Evolutionary conservation across 2,888 invertebrate species (phyloP).

Genomic region (Dendrolimus pini): DNA sequence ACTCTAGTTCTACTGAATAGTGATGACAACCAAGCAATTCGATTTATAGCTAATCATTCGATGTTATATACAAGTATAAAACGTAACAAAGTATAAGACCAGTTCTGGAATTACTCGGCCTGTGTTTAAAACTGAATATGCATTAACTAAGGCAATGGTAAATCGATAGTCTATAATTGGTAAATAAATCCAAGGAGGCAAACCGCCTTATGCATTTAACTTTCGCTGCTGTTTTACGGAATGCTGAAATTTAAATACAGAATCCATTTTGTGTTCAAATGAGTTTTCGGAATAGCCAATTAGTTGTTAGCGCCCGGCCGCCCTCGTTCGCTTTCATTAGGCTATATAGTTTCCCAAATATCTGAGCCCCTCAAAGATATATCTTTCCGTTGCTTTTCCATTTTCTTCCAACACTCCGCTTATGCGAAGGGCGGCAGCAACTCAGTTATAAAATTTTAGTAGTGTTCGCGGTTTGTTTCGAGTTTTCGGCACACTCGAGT

Average conservation of each 20-base stretch:
- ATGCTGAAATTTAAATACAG: constrained; percentile 75
- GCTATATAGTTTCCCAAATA: constrained; percentile 75
- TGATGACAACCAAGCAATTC: constrained; percentile 49
- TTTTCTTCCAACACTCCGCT: constrained; percentile 62
- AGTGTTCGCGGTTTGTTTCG: constrained; percentile 49
- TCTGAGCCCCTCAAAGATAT: constrained; percentile 70
- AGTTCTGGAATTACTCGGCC: no score
- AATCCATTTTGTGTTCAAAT: constrained; percentile 77
- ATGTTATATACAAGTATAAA: no score
- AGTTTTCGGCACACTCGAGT: constrained; percentile 7
- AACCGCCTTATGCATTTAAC: constrained; percentile 64
- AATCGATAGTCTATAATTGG: constrained; percentile 16
- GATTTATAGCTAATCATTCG: constrained; percentile 22
- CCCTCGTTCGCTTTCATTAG: constrained; percentile 75
- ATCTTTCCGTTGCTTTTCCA: constrained; percentile 66
- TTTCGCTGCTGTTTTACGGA: constrained; percentile 69
- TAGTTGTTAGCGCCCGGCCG: constrained; percentile 75
- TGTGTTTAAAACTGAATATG: no score
- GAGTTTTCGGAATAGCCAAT: constrained; percentile 76
- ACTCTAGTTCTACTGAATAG: constrained; percentile 50
- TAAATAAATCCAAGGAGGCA: constrained; percentile 37
- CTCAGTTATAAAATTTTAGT: constrained; percentile 63
- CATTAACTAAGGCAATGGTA: neutral
- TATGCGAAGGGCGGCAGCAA: constrained; percentile 45
- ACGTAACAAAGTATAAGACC: no score